These are phyloP conservation scores for Pterostichus niger DNA, from an alignment of 2,888 invertebrate genomes.

Conservation along the genomic window DNA sequence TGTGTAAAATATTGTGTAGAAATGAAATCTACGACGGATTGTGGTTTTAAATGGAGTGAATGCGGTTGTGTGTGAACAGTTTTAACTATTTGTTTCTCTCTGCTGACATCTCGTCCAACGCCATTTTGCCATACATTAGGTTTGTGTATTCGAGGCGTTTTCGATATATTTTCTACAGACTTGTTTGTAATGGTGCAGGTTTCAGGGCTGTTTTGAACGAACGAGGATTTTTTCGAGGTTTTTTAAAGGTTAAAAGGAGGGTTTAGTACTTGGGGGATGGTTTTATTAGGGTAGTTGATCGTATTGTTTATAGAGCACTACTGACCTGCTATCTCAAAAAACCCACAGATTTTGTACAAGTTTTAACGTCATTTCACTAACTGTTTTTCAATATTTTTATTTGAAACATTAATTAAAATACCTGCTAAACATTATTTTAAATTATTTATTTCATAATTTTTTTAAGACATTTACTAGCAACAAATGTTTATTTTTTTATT, in stretches of 20 bases:
- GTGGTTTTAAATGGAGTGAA: not conserved
- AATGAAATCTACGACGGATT: not conserved
- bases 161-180: conserved; percentile 31
- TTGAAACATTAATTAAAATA: too few relatives aligned
- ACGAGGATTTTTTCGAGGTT: not conserved
- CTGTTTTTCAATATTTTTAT: too few relatives aligned
- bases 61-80: not conserved
- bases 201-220: not conserved
- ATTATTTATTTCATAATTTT: too few relatives aligned
- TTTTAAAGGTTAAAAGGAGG: not conserved
- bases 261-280: not conserved
- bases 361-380: too few relatives aligned
- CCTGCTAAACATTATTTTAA: too few relatives aligned
- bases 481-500: too few relatives aligned
- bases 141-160: conserved; percentile 59
- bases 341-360: too few relatives aligned
- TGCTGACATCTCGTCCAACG: conserved; percentile 69
- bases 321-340: not conserved
- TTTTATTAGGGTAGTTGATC: not conserved
- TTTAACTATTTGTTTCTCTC: conserved; percentile 17
- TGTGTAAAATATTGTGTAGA: conserved; percentile 12
- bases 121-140: conserved; percentile 73
- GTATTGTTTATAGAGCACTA: conserved; percentile 25
- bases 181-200: too few relatives aligned
- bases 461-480: too few relatives aligned